phyloP scores from a whole-genome alignment of 1,140 invertebrate genomes.

The Aphidius gifuensis region DNA sequence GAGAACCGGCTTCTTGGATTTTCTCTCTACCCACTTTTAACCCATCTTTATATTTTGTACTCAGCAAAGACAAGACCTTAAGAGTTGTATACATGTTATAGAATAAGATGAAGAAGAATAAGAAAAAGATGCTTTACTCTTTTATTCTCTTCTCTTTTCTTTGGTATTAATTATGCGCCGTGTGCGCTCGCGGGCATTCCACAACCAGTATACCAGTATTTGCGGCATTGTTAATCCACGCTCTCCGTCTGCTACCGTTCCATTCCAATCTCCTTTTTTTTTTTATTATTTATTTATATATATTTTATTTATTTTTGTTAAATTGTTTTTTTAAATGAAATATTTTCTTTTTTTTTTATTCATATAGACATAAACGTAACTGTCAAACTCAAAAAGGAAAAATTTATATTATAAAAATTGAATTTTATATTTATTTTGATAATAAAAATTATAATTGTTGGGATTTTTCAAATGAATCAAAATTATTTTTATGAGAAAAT shows the following conservation, averaged over 20 bases:
- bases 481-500: too few species aligned
- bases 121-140: too few species aligned
- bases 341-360: conserved; percentile 28
- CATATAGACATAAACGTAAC: too few species aligned
- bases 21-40: not conserved
- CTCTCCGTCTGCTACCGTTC: conserved; percentile 50
- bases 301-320: conserved; percentile 23
- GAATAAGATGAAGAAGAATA: too few species aligned
- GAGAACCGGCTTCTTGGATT: conserved; percentile 13
- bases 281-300: not conserved
- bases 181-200: conserved; percentile 52
- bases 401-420: too few species aligned
- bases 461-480: too few species aligned
- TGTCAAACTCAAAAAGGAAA: too few species aligned
- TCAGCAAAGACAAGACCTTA: too few species aligned
- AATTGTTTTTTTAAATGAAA: too few species aligned
- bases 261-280: conserved; percentile 29
- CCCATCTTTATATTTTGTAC: too few species aligned
- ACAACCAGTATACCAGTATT: conserved; percentile 50
- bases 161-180: conserved; percentile 55
- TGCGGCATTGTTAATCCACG: conserved; percentile 54
- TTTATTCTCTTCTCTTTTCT: conserved; percentile 17
- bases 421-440: too few species aligned
- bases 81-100: conserved; percentile 5
- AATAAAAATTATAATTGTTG: too few species aligned